Evolutionary conservation across 2,113 vertebrate genomes (phyloP), one percentile per base, ranked within the genome.

Genomic region (Lasiurus borealis): DNA sequence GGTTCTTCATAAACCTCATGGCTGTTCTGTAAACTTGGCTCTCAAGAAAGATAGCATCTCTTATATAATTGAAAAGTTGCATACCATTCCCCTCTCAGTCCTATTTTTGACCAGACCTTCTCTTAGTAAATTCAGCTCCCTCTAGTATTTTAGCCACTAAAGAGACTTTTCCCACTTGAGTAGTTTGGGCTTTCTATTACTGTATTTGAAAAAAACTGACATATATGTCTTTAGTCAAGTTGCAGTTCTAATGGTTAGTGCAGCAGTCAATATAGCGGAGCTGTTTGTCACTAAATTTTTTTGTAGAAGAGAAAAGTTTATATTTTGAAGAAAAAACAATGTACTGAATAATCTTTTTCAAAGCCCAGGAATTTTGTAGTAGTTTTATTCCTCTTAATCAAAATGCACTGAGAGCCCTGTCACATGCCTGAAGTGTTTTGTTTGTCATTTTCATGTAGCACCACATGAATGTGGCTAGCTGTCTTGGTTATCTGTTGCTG

Each of bases 331-430:
- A n/a, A 75, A 73, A 76, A 27, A 52, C 64, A 75, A 66, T 15
- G 0, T 78, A 83, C 15, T 77, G 23, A 85, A 59, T 73, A 6
- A 68, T 62, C 69, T 82, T 85, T 88, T 62, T 93, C 21, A 82
- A 90, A 85, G 31, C 62, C 8, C n/a, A 48, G 57, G 6, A 77
- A 36, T 93, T 88, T 66, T 87, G 52, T 78, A 66, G 52, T 95
- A 86, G n/a, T 34, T 78, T 86, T 88, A 15, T 85, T 44, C 75
- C 57, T 52, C 64, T 59, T 52, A 90, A 52, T 97, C 82, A 68
- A 57, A 29, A 75, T 80, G 16, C 11, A 8, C 40, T 21, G 15
- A 46, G 3, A 75, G 66, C 15, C 14, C 44, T 76, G 54, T 75
- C 52, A 76, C n/a, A 40, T 15, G 11, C 11, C 3, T 25, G 8